Percentiles rank a stretch among this genome's conserved stretches.
These are phyloP conservation scores for Maconellicoccus hirsutus DNA, from an alignment of 1,140 invertebrate species.

Conservation along the genomic window DNA sequence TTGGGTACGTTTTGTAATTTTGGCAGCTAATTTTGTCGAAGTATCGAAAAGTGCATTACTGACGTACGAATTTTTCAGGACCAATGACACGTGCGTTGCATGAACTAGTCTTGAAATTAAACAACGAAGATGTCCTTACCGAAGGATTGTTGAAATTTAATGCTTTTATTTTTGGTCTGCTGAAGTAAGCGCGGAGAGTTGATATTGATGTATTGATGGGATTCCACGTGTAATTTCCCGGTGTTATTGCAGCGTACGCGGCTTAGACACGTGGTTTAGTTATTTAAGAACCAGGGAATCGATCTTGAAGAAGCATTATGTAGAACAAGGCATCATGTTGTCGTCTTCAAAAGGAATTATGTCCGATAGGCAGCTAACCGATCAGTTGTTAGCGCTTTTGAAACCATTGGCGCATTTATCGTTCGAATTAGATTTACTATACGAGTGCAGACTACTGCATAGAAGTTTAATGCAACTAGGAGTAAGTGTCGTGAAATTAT, in stretches of 20 bases:
- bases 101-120: constrained; percentile 72
- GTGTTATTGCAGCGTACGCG: constrained; percentile 48
- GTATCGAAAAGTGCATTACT: too few species aligned
- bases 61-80: constrained; percentile 35
- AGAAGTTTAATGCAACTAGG: constrained; percentile 43
- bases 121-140: constrained; percentile 67
- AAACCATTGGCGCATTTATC: constrained; percentile 62
- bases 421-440: constrained; percentile 67
- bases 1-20: constrained; percentile 43
- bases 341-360: constrained; percentile 51
- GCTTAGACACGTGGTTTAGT: constrained; percentile 73
- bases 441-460: constrained; percentile 63
- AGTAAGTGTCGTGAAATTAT: neutral
- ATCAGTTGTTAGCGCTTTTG: constrained; percentile 57
- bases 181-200: constrained; percentile 81
- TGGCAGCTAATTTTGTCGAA: neutral
- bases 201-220: neutral
- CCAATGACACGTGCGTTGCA: constrained; percentile 73
- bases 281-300: constrained; percentile 69
- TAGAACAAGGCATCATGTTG: constrained; percentile 53
- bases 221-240: neutral
- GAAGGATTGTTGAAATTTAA: constrained; percentile 80
- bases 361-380: constrained; percentile 49
- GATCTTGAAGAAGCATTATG: constrained; percentile 69
- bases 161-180: constrained; percentile 73